These are phyloP conservation scores for Hylomyscus alleni DNA, from an alignment of 2,797 vertebrate species.

Conservation along the genomic window DNA sequence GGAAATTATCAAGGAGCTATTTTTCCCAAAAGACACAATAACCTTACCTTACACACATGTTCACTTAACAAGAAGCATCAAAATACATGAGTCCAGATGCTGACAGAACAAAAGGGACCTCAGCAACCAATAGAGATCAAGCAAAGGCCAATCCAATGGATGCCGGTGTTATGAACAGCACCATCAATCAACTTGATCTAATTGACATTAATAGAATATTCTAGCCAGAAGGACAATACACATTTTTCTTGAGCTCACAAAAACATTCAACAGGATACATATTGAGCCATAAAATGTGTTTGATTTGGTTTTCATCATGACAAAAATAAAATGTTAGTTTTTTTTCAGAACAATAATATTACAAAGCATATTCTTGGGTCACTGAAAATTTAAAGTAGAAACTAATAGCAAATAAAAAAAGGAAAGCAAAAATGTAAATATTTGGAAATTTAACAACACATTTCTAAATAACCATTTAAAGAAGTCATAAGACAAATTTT, in stretches of 20 bases:
- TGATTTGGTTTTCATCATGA: not conserved
- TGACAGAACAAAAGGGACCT: not conserved
- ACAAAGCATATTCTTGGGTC: conserved; percentile 29
- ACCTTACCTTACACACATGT: not conserved
- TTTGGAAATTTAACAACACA: conserved; percentile 23
- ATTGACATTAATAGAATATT: conserved; percentile 51
- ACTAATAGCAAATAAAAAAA: conserved; percentile 4
- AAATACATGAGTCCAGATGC: not conserved
- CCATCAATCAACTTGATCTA: conserved; percentile 49
- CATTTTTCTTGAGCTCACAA: not conserved
- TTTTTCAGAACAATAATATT: conserved; percentile 34
- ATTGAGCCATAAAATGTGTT: not conserved
- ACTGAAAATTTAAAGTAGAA: not conserved
- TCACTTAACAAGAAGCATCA: not conserved
- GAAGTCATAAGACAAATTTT: conserved; percentile 29
- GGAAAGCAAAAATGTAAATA: not conserved
- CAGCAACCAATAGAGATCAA: conserved; percentile 49
- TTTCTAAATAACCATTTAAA: conserved; percentile 48
- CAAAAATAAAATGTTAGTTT: not conserved
- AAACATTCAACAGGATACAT: not conserved
- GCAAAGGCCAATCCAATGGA: conserved; percentile 48
- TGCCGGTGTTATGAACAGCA: not conserved
- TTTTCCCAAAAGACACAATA: not conserved
- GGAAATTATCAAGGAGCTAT: not conserved
- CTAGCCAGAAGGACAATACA: not conserved